These are phyloP conservation scores for Bursaphelenchus okinawaensis DNA, from an alignment of 2,888 invertebrate genomes.

Conservation along the genomic window DNA sequence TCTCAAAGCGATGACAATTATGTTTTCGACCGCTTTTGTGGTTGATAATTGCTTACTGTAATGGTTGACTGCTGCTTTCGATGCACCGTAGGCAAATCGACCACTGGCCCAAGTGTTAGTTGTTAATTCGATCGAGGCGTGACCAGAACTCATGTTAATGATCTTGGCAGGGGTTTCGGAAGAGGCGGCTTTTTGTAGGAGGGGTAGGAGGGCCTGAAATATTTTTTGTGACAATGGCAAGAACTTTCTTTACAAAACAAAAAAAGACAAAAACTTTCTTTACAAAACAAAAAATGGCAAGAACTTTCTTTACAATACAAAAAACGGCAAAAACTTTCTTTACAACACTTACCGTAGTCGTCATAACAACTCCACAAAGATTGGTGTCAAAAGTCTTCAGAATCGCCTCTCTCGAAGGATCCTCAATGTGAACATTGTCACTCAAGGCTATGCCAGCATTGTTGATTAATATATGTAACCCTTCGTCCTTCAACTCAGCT, in stretches of 20 bases:
- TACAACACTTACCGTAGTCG: constrained; percentile 1
- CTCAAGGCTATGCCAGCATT: constrained; percentile 25
- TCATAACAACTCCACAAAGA: neutral
- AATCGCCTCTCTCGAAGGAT: neutral
- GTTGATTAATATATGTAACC: constrained; percentile 26
- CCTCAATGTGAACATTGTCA: neutral
- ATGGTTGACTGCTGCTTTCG: constrained; percentile 7
- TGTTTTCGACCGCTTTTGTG: neutral
- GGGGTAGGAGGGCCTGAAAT: constrained; percentile 23
- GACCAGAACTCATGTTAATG: constrained; percentile 4
- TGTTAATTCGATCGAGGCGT: neutral
- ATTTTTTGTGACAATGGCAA: neutral
- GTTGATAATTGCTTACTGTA: constrained; percentile 4
- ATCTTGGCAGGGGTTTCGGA: neutral
- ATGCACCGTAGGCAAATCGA: constrained; percentile 1
- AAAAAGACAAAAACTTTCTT: neutral
- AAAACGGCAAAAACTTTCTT: neutral
- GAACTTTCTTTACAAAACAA: neutral
- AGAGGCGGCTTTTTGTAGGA: constrained; percentile 25
- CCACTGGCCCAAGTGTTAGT: neutral
- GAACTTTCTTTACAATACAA: neutral
- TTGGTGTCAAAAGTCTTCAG: constrained; percentile 1
- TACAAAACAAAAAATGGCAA: neutral
- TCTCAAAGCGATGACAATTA: constrained; percentile 5
- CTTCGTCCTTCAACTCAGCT: constrained; percentile 20